phyloP scores from a whole-genome alignment of 2,888 invertebrate genomes.

The Diaphora mendica region DNA sequence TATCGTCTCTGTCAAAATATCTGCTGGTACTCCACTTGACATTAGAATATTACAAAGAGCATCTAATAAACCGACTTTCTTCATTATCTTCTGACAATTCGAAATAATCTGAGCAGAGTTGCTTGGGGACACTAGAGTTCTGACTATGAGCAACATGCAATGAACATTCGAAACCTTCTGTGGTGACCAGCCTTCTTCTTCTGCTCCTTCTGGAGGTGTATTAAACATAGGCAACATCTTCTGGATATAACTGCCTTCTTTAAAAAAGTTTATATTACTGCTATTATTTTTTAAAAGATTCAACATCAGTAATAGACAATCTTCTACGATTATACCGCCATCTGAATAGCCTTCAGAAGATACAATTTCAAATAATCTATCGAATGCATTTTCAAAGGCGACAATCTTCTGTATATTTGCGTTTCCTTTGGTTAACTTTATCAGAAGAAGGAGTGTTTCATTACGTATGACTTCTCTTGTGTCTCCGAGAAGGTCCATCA shows the following conservation, averaged over 20 bases:
- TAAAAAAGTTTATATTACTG: conserved; percentile 99
- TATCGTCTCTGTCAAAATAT: conserved; percentile 98
- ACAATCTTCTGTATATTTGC: conserved; percentile 99
- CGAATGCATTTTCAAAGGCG: conserved; percentile 99
- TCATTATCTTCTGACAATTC: conserved; percentile 96
- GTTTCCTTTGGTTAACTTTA: conserved; percentile 96
- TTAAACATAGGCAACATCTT: conserved; percentile 95
- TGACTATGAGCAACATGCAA: conserved; percentile 95
- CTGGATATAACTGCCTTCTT: conserved; percentile 98
- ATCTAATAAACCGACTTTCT: conserved; percentile 89
- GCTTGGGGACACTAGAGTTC: conserved; percentile 97
- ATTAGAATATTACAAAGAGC: conserved; percentile 95
- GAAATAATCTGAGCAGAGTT: conserved; percentile 94
- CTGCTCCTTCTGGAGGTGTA: conserved; percentile 89
- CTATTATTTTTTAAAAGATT: conserved; percentile 97
- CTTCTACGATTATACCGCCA: conserved; percentile 99
- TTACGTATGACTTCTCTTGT: conserved; percentile 98
- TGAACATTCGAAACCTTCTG: conserved; percentile 98
- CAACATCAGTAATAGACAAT: conserved; percentile 96
- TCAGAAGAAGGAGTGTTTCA: conserved; percentile 95
- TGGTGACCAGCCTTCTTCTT: conserved; percentile 94
- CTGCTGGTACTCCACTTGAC: conserved; percentile 98
- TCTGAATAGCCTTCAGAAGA: conserved; percentile 96
- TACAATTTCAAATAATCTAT: conserved; percentile 97
- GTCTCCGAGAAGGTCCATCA: conserved; percentile 98